A percentile compares a stretch with the other conserved stretches of the same genome.
These are phyloP conservation scores for Macroglossus sobrinus DNA, from an alignment of 2,113 vertebrate species.

Conservation along the genomic window DNA sequence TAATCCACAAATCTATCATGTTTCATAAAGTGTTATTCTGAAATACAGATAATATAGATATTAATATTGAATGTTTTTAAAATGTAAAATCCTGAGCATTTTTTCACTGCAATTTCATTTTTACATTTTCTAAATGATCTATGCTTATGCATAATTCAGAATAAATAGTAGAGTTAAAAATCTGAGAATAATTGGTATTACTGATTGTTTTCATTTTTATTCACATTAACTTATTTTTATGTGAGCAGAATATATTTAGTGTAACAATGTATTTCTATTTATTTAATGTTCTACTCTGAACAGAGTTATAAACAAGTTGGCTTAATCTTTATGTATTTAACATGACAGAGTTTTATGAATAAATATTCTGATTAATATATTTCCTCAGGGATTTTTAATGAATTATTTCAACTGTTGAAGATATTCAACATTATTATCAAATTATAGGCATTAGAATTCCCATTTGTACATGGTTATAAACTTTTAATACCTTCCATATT, in stretches of 20 bases:
- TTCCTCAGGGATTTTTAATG: conserved; percentile 29
- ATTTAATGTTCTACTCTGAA: conserved; percentile 57
- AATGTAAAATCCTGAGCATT: background rate
- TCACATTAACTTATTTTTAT: background rate
- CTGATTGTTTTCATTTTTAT: conserved; percentile 36
- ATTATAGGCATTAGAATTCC: conserved; percentile 29
- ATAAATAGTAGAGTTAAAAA: conserved; percentile 58
- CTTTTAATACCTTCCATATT: background rate
- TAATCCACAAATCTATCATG: background rate
- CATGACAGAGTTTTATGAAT: conserved; percentile 20
- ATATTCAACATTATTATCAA: conserved; percentile 22
- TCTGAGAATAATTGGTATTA: conserved; percentile 34
- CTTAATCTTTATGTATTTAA: conserved; percentile 52
- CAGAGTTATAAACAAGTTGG: conserved; percentile 44
- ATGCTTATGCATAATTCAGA: conserved; percentile 46
- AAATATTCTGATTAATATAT: conserved; percentile 49
- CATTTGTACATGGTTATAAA: background rate
- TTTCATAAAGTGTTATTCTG: conserved; percentile 51
- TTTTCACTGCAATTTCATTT: conserved; percentile 62
- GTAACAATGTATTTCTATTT: background rate
- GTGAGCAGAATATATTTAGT: conserved; percentile 14
- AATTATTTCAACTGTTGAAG: conserved; percentile 30
- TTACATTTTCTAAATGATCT: conserved; percentile 38
- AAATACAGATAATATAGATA: conserved; percentile 52
- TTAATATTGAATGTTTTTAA: background rate